phyloP scores from a whole-genome alignment of 2,797 vertebrate species.

The Molossus alvarezi region DNA sequence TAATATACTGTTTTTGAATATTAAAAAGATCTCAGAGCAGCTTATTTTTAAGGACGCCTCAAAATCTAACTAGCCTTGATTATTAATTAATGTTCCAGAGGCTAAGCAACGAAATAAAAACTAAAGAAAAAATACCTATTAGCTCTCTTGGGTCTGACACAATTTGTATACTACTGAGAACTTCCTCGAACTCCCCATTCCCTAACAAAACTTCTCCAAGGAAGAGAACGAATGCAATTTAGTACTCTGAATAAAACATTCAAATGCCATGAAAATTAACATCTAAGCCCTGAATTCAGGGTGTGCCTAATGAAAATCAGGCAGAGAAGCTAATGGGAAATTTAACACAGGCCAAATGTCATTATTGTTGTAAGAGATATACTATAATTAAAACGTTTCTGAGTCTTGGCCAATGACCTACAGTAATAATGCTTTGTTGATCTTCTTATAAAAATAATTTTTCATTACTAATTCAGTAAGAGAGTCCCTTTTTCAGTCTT shows the following conservation, averaged over 20 bases:
- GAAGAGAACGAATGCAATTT: conserved; percentile 58
- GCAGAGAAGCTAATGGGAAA: conserved; percentile 83
- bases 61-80: conserved; percentile 57
- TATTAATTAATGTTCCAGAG: conserved; percentile 8
- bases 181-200: conserved; percentile 28
- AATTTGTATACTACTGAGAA: conserved; percentile 50
- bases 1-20: conserved; percentile 22
- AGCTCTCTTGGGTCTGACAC: background rate
- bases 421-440: conserved; percentile 84
- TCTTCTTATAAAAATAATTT: conserved; percentile 85
- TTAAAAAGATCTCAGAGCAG: background rate
- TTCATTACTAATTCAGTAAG: conserved; percentile 83
- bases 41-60: background rate
- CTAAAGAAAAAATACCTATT: conserved; percentile 46
- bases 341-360: conserved; percentile 86
- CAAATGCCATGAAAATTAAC: conserved; percentile 80
- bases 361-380: conserved; percentile 83
- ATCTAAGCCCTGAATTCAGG: conserved; percentile 81
- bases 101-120: conserved; percentile 65
- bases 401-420: conserved; percentile 81
- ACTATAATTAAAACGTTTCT: conserved; percentile 83
- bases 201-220: conserved; percentile 55
- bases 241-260: conserved; percentile 82
- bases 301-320: conserved; percentile 82
- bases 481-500: conserved; percentile 76